Evolutionary conservation across 2,113 vertebrate species (phyloP).

Genomic region (Rhagologus leucostigma): DNA sequence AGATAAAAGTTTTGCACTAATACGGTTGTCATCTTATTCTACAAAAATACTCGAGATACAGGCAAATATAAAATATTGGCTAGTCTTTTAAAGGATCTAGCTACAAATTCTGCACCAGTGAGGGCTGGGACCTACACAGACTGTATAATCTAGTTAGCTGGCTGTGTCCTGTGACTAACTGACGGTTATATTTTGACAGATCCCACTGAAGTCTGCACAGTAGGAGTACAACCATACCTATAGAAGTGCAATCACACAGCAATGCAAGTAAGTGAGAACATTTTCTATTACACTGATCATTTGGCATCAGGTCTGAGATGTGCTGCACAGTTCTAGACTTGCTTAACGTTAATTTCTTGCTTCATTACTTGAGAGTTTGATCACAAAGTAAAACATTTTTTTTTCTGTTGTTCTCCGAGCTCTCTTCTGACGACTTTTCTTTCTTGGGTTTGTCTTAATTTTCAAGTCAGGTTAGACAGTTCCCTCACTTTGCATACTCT

Average conservation of each 20-base stretch:
- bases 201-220: slow-evolving; percentile 81
- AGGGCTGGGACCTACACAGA: background rate
- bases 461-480: background rate
- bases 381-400: background rate
- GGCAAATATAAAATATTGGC: background rate
- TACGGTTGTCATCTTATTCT: background rate
- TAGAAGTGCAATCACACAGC: slow-evolving; percentile 77
- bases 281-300: slow-evolving; percentile 36
- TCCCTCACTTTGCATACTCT: background rate
- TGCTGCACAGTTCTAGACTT: background rate
- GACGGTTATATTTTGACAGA: slow-evolving; percentile 84
- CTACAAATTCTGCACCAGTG: background rate
- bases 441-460: background rate
- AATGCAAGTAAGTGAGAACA: slow-evolving; percentile 78
- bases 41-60: background rate
- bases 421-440: background rate
- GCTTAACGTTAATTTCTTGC: slow-evolving; percentile 42
- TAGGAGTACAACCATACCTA: slow-evolving; percentile 86
- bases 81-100: background rate
- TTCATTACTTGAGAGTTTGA: slow-evolving; percentile 24
- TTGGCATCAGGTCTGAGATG: slow-evolving; percentile 2
- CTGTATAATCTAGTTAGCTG: slow-evolving; percentile 71
- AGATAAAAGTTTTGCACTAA: background rate
- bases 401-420: background rate
- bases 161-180: slow-evolving; percentile 79